These are phyloP conservation scores for Brachionus rotundiformis DNA, from an alignment of 1,140 invertebrate species.

Conservation along the genomic window DNA sequence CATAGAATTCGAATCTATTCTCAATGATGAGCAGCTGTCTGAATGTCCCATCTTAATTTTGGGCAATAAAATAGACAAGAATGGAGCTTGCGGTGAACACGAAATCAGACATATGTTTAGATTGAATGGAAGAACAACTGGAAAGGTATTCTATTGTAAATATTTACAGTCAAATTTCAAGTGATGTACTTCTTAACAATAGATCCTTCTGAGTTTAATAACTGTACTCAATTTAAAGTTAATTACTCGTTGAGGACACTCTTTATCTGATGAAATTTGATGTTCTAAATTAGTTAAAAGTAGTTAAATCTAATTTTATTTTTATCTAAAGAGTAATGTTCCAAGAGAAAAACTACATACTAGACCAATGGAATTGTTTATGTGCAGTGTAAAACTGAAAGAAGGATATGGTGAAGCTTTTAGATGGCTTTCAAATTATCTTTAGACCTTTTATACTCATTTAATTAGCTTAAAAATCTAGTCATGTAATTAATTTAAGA, in stretches of 20 bases:
- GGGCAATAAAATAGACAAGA: constrained; percentile 98
- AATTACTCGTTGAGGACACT: constrained; percentile 33
- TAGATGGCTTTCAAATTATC: constrained; percentile 95
- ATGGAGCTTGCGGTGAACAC: constrained; percentile 92
- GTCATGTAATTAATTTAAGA: background rate
- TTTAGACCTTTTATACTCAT: constrained; percentile 15
- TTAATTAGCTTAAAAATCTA: background rate
- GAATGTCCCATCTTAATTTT: constrained; percentile 94
- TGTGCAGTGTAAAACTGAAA: constrained; percentile 97
- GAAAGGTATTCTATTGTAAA: constrained; percentile 74
- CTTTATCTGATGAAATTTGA: constrained; percentile 50
- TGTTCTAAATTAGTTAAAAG: background rate
- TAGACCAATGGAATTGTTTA: constrained; percentile 96
- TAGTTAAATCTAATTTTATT: too few species aligned
- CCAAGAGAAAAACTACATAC: constrained; percentile 81
- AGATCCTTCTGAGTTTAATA: constrained; percentile 52
- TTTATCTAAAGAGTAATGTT: constrained; percentile 76
- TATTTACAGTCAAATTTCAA: constrained; percentile 19
- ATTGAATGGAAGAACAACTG: constrained; percentile 90
- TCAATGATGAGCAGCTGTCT: constrained; percentile 83
- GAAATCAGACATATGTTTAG: constrained; percentile 89
- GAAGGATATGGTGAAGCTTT: constrained; percentile 99
- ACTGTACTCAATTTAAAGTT: constrained; percentile 40
- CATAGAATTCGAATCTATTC: constrained; percentile 63
- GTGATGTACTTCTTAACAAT: constrained; percentile 41